Evolutionary conservation across 2,113 vertebrate genomes (phyloP), one percentile per base, ranked within the genome.

Genomic region (Lethenteron reissneri): DNA sequence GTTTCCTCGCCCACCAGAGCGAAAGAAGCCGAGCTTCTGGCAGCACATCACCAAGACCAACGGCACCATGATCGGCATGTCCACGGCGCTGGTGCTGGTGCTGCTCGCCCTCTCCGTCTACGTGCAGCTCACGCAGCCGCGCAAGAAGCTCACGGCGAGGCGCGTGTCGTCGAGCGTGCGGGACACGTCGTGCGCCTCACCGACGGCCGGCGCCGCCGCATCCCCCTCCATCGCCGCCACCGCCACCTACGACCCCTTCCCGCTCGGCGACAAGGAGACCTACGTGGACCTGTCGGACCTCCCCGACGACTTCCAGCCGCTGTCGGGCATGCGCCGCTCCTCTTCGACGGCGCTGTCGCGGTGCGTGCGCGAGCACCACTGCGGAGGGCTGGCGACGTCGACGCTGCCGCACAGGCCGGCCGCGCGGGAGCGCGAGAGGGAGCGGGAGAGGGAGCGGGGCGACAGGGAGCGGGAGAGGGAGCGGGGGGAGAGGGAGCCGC

Each of bases 21-120:
- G 95, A 78, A 85, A 87, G 79, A 97, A 95, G 81, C 81, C 88
- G 72, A 92, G 85, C 80, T 80, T 97, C 74, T 81, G 96, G 80
- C 91, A 99, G 80, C 95, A 95, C 85, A 87, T 99, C 76, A 96
- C 89, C 81, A 95, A 91, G 82, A 96, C 90, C 75, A 95, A 92
- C 70, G 85, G 92, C 74, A 92, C 90, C 74, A 87, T 97, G 73
- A 96, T 99, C 72, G 94, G 92, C 1, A 86, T 97, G 73, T 90
- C 94, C 57, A 92, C 87, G 79, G 94, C 90, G 82, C 85, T 97
- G 75, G 94, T 99, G 73, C 82, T 95, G 80, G 83, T 96, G 80
- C 90, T 99, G 72, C 87, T 99, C 77, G 83, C 89, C 76, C 76
- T 97, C 76, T 97, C 92, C 9, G 84, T 99, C 75, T 83, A 95